Percentiles rank a stretch among this genome's conserved stretches.
phyloP scores from a whole-genome alignment of 2,113 vertebrate genomes.

The Seriola rivoliana region DNA sequence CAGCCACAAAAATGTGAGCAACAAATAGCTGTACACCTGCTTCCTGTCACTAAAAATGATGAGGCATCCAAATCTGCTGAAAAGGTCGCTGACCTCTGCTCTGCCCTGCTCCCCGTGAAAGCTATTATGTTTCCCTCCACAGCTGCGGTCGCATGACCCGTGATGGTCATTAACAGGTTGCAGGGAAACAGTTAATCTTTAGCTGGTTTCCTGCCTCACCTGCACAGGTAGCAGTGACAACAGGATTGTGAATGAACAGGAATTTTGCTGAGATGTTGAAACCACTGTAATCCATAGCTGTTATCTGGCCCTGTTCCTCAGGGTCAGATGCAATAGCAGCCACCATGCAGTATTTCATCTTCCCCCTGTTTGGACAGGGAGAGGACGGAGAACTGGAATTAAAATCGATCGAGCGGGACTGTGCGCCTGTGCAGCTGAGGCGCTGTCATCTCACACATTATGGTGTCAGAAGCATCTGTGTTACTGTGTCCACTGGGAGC shows the following conservation, averaged over 20 bases:
- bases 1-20: conserved; percentile 3
- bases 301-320: background rate
- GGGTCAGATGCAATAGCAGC: background rate
- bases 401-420: conserved; percentile 44
- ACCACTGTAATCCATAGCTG: background rate
- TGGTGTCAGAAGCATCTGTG: conserved; percentile 32
- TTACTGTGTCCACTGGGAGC: conserved; percentile 21
- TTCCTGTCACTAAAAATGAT: conserved; percentile 39
- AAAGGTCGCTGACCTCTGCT: conserved; percentile 49
- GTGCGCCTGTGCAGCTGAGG: conserved; percentile 26
- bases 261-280: background rate
- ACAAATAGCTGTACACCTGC: background rate
- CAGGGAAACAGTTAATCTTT: conserved; percentile 49
- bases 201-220: conserved; percentile 17
- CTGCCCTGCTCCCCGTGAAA: conserved; percentile 29
- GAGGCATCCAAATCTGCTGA: conserved; percentile 17
- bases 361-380: conserved; percentile 37
- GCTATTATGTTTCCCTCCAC: conserved; percentile 37
- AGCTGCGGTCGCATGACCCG: conserved; percentile 14
- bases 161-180: conserved; percentile 38
- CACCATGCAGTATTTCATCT: conserved; percentile 27
- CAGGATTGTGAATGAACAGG: background rate
- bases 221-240: conserved; percentile 12
- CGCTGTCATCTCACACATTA: conserved; percentile 22
- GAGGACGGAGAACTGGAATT: conserved; percentile 49